Conservation (phyloP, 1,140 invertebrate species). For the Heliothis virescens region DNA sequence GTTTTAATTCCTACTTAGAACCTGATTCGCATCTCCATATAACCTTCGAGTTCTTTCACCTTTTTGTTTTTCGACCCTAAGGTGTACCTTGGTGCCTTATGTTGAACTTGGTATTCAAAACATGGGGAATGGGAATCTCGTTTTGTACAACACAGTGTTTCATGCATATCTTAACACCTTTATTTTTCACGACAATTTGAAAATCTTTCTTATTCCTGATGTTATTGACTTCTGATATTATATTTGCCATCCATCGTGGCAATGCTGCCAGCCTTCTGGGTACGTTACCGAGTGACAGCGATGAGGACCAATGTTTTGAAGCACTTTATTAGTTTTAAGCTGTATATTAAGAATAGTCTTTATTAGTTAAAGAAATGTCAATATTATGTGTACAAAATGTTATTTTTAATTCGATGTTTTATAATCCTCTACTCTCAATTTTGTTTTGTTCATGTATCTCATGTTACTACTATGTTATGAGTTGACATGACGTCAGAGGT, state of each 20-base stretch:
- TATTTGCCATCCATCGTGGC: too few species aligned
- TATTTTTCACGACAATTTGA: neutral
- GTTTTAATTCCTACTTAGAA: slow-evolving; percentile 1
- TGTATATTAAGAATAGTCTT: too few species aligned
- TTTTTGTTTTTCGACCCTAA: slow-evolving; percentile 20
- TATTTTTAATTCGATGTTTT: too few species aligned
- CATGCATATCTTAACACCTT: neutral
- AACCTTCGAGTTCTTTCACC: slow-evolving; percentile 9
- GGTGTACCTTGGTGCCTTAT: neutral
- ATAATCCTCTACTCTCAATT: neutral
- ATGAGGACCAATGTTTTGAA: too few species aligned
- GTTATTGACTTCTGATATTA: too few species aligned
- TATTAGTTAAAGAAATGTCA: too few species aligned
- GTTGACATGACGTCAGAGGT: neutral
- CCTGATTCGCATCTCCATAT: neutral
- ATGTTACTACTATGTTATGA: slow-evolving; percentile 7
- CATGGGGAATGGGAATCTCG: neutral
- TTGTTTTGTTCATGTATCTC: neutral
- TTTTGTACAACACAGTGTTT: neutral
- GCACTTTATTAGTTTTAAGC: too few species aligned
- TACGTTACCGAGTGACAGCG: too few species aligned
- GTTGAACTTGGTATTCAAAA: neutral
- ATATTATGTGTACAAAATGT: too few species aligned
- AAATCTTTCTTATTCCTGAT: neutral
- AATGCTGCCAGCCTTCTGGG: too few species aligned